Conservation (phyloP, 2,797 vertebrate genomes). For the Spinus pinus region DNA sequence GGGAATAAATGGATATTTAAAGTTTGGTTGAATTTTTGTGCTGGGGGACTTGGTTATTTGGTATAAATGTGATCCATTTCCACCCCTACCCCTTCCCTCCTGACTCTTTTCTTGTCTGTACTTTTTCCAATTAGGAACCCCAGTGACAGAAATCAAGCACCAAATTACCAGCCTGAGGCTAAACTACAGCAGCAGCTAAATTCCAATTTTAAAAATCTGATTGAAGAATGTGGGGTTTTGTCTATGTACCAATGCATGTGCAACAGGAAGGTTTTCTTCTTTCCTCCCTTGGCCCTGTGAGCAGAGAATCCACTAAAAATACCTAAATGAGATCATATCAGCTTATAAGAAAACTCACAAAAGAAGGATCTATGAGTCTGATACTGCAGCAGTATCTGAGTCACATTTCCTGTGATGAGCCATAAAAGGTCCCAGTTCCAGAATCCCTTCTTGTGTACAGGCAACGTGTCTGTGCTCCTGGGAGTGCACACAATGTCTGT, state of each 20-base stretch:
- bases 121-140: slow-evolving; percentile 3
- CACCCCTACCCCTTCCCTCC: not conserved
- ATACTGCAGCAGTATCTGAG: not conserved
- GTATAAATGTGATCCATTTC: not conserved
- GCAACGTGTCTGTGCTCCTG: not conserved
- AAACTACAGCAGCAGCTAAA: slow-evolving; percentile 33
- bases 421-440: not conserved
- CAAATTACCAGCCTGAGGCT: slow-evolving; percentile 46
- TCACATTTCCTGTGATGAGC: not conserved
- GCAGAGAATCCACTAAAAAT: not conserved
- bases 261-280: not conserved
- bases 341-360: not conserved
- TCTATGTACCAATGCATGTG: not conserved
- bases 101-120: not conserved
- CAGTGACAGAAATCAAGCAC: not conserved
- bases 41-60: slow-evolving; percentile 1
- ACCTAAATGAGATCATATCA: not conserved
- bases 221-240: not conserved
- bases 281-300: not conserved
- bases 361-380: not conserved
- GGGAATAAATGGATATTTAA: slow-evolving; percentile 22
- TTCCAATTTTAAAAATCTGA: slow-evolving; percentile 50
- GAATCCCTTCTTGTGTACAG: not conserved
- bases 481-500: not conserved
- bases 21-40: slow-evolving; percentile 13